These are phyloP conservation scores for Euura saliciscinereae DNA, from an alignment of 1,140 invertebrate species.

Conservation along the genomic window DNA sequence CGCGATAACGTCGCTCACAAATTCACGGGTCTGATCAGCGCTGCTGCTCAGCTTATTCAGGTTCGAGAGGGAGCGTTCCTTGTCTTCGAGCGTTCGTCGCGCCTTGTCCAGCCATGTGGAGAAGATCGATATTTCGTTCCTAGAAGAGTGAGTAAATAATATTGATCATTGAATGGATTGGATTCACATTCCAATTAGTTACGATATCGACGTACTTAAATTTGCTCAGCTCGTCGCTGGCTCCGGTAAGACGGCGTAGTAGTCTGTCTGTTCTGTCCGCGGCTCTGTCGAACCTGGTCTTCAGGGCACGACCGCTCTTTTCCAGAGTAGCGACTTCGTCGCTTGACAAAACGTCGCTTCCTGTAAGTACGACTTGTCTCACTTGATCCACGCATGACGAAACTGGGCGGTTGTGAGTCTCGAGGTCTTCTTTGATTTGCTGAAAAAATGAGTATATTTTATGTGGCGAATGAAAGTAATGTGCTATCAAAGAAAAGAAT, in stretches of 20 bases:
- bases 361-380: constrained; percentile 87
- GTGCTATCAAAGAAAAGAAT: not conserved
- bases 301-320: constrained; percentile 81
- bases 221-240: constrained; percentile 87
- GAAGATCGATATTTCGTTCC: constrained; percentile 80
- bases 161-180: constrained; percentile 5
- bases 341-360: constrained; percentile 85
- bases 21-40: constrained; percentile 79
- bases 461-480: constrained; percentile 7
- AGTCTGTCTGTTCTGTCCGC: constrained; percentile 80
- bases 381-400: constrained; percentile 90
- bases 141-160: constrained; percentile 41
- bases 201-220: constrained; percentile 66
- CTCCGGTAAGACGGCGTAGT: constrained; percentile 75
- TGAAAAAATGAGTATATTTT: constrained; percentile 52
- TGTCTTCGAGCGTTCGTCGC: constrained; percentile 80
- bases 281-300: constrained; percentile 83
- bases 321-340: constrained; percentile 88
- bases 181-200: constrained; percentile 16
- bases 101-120: constrained; percentile 85
- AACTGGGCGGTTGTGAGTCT: constrained; percentile 84
- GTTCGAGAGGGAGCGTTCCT: constrained; percentile 83
- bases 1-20: constrained; percentile 92
- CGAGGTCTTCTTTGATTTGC: constrained; percentile 91
- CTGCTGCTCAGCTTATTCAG: constrained; percentile 75